Conservation (phyloP, 2,113 vertebrate genomes). For the Naja naja region DNA sequence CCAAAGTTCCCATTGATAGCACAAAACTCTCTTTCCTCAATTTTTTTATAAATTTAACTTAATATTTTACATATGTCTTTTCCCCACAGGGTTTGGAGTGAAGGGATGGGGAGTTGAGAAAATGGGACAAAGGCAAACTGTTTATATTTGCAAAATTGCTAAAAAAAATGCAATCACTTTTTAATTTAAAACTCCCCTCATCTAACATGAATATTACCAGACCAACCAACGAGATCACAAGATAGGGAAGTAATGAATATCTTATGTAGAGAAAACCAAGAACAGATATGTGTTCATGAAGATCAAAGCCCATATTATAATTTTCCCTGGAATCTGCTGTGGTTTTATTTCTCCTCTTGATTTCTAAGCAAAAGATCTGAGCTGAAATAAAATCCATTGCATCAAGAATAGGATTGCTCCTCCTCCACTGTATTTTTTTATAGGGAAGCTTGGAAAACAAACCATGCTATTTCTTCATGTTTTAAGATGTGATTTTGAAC, state of each 20-base stretch:
- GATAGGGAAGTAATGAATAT: fast-evolving
- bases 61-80: background rate
- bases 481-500: constrained; percentile 8
- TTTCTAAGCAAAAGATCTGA: background rate
- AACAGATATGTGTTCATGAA: constrained; percentile 1
- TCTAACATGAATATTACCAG: constrained; percentile 8
- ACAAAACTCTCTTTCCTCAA: background rate
- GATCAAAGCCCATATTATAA: constrained; percentile 16
- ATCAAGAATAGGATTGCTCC: background rate
- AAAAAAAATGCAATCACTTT: constrained; percentile 4
- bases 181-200: background rate
- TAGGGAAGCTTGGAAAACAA: background rate
- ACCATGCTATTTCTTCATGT: background rate
- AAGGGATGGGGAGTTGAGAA: background rate
- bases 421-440: background rate
- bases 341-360: constrained; percentile 9
- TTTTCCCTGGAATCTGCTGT: constrained; percentile 10
- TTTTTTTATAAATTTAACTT: background rate
- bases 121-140: background rate
- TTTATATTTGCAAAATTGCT: constrained; percentile 8
- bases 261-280: background rate
- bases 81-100: background rate
- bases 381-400: constrained; percentile 9
- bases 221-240: constrained; percentile 16
- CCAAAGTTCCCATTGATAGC: background rate